Percentiles rank a stretch among this genome's conserved stretches.
These are phyloP conservation scores for Enteromius trimaculatus DNA, from an alignment of 2,797 vertebrate species.

Conservation along the genomic window DNA sequence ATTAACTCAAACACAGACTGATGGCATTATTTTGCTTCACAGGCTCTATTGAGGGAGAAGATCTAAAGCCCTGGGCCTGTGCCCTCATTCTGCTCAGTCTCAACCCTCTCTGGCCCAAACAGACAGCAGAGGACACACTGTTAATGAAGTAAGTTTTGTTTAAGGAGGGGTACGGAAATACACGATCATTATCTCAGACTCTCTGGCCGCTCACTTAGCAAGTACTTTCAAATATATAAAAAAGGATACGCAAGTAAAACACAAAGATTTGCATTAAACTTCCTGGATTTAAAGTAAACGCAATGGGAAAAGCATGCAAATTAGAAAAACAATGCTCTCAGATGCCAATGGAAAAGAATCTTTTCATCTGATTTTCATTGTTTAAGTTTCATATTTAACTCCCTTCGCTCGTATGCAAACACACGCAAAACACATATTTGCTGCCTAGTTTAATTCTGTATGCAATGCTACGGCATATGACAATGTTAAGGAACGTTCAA, in stretches of 20 bases:
- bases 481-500: neutral
- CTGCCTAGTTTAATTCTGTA: neutral
- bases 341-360: neutral
- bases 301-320: neutral
- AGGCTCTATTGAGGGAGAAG: conserved; percentile 79
- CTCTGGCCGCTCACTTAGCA: conserved; percentile 1
- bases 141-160: conserved; percentile 70
- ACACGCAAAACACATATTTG: neutral
- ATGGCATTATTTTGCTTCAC: conserved; percentile 88
- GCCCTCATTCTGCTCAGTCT: conserved; percentile 82
- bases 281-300: neutral
- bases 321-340: neutral
- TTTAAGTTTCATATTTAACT: neutral
- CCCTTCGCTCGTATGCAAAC: neutral
- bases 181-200: conserved; percentile 42
- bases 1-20: conserved; percentile 85
- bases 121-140: conserved; percentile 61
- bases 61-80: conserved; percentile 80
- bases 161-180: conserved; percentile 64
- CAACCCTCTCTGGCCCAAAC: conserved; percentile 69
- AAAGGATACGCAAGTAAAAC: neutral
- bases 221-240: neutral
- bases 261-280: neutral
- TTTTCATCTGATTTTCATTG: neutral
- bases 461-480: neutral